phyloP scores from a whole-genome alignment of 2,888 invertebrate genomes.

The Lepidocyrtoides sp. region DNA sequence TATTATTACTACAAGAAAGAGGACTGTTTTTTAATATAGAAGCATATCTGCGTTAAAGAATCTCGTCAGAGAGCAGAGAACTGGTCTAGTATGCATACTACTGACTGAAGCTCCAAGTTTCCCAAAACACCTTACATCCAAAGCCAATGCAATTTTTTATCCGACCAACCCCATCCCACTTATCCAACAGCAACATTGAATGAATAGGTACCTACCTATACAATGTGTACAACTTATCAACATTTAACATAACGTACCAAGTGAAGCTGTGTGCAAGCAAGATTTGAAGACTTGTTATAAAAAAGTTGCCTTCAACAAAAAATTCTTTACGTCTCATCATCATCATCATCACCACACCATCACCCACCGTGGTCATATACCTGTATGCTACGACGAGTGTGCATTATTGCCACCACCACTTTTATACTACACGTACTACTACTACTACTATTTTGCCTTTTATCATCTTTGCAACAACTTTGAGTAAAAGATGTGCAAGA shows the following conservation, averaged over 20 bases:
- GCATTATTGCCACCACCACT: conserved; percentile 43
- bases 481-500: background rate
- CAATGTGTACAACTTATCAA: conserved; percentile 45
- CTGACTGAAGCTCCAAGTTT: too few species aligned
- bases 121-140: too few species aligned
- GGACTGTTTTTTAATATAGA: too few species aligned
- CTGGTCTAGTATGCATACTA: background rate
- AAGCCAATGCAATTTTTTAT: background rate
- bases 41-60: too few species aligned
- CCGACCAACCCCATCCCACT: background rate
- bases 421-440: background rate
- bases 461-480: background rate
- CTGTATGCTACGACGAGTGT: conserved; percentile 53
- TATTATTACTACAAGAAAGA: too few species aligned
- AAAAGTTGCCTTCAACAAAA: conserved; percentile 69
- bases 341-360: conserved; percentile 4
- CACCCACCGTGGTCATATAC: conserved; percentile 12
- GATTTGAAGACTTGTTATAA: conserved; percentile 22
- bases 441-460: background rate
- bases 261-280: background rate
- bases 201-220: conserved; percentile 40
- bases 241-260: conserved; percentile 23
- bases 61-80: background rate
- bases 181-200: conserved; percentile 8
- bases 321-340: conserved; percentile 21